These are phyloP conservation scores for Trachelus stipa DNA, from an alignment of 2,888 invertebrate genomes.

Conservation along the genomic window DNA sequence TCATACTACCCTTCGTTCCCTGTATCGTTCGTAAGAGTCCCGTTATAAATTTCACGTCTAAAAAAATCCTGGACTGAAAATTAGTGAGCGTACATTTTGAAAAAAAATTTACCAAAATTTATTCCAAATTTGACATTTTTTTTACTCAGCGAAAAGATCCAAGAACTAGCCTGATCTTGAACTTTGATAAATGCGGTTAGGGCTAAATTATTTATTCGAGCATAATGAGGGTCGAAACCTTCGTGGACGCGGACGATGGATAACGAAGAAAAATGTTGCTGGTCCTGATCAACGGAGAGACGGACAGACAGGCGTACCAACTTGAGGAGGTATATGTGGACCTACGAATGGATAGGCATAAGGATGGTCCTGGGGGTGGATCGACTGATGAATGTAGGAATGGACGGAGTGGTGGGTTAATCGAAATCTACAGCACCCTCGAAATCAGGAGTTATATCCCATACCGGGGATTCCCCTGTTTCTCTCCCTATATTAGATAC, in stretches of 20 bases:
- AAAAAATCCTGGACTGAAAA: fast-evolving
- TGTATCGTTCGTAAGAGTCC: not conserved
- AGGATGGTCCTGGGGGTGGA: conserved; percentile 15
- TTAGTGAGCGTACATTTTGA: not conserved
- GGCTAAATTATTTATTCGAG: conserved; percentile 31
- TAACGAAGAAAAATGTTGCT: conserved; percentile 50
- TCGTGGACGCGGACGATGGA: conserved; percentile 9
- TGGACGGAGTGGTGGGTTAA: conserved; percentile 36
- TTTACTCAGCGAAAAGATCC: not conserved
- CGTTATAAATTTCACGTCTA: not conserved
- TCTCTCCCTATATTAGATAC: conserved; percentile 13
- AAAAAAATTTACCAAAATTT: no score
- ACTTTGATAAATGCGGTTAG: not conserved
- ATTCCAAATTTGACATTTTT: not conserved
- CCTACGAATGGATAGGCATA: not conserved
- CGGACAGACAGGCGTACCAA: not conserved
- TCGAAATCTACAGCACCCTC: conserved; percentile 49
- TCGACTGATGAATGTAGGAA: conserved; percentile 24
- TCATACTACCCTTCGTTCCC: conserved; percentile 1
- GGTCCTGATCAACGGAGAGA: conserved; percentile 14
- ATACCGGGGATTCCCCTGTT: conserved; percentile 26
- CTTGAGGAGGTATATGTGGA: not conserved
- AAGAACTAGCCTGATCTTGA: not conserved
- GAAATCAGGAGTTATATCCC: conserved; percentile 50
- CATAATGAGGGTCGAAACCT: conserved; percentile 30